These are phyloP conservation scores for Amphiduros pacificus DNA, from an alignment of 2,888 invertebrate genomes.

Conservation along the genomic window DNA sequence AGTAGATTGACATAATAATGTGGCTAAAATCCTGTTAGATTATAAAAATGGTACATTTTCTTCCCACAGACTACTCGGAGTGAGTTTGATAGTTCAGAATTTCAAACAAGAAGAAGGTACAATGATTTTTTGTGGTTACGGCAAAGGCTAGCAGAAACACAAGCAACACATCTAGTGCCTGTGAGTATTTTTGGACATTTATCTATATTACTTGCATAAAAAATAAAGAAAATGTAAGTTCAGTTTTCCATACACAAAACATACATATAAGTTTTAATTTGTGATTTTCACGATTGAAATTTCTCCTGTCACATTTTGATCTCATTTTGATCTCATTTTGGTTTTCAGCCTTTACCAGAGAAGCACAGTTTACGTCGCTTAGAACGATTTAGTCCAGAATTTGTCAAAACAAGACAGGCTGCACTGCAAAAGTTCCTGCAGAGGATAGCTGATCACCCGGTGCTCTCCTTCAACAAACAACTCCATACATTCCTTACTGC, in stretches of 20 bases:
- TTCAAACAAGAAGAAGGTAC: slow-evolving; percentile 70
- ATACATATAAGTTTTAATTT: background rate
- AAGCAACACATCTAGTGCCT: slow-evolving; percentile 71
- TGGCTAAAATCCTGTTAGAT: too few species aligned
- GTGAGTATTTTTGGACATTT: too few species aligned
- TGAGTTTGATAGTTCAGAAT: slow-evolving; percentile 69
- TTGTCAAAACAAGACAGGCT: slow-evolving; percentile 70
- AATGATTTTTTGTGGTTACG: slow-evolving; percentile 75
- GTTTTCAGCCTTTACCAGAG: slow-evolving; percentile 69
- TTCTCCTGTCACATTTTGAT: slow-evolving; percentile 8
- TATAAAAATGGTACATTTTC: too few species aligned
- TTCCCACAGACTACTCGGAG: slow-evolving; percentile 65
- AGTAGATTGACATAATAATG: too few species aligned
- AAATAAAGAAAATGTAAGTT: too few species aligned
- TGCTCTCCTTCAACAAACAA: slow-evolving; percentile 70
- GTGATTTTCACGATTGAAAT: background rate
- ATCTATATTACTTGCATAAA: too few species aligned
- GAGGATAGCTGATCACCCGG: slow-evolving; percentile 71
- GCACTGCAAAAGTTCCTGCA: slow-evolving; percentile 70
- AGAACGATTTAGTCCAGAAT: slow-evolving; percentile 73
- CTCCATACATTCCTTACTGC: slow-evolving; percentile 70
- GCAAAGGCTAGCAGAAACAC: slow-evolving; percentile 68
- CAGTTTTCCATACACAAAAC: background rate
- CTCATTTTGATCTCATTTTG: slow-evolving; percentile 43
- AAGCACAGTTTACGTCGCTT: slow-evolving; percentile 72